Percentiles rank a stretch among this genome's conserved stretches.
Evolutionary conservation across 1,140 invertebrate genomes (phyloP).

Genomic region (Drosophila mayri): DNA sequence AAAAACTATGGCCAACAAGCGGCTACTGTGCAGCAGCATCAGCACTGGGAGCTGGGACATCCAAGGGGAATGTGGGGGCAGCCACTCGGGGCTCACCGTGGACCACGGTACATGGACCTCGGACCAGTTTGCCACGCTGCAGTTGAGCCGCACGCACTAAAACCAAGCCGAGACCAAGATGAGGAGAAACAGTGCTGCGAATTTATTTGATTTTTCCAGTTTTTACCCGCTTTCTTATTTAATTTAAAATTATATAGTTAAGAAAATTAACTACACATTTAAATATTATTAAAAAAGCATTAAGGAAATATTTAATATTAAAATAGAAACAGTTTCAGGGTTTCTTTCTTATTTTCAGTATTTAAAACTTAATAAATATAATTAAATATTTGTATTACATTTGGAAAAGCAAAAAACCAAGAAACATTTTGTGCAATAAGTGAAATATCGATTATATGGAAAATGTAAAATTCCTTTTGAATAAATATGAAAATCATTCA

Average conservation of each 20-base stretch:
- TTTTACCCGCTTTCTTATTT: no score
- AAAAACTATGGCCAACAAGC: slow-evolving; percentile 56
- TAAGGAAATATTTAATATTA: neutral
- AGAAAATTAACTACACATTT: neutral
- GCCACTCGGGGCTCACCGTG: slow-evolving; percentile 10
- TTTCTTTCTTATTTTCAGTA: neutral
- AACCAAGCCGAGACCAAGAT: slow-evolving; percentile 49
- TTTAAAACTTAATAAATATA: neutral
- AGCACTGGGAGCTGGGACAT: slow-evolving; percentile 1
- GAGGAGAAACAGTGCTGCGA: slow-evolving; percentile 7
- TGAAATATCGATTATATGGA: neutral
- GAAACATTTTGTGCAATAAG: neutral
- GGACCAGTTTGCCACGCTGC: slow-evolving; percentile 76
- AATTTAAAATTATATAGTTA: neutral
- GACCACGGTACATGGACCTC: slow-evolving; percentile 43
- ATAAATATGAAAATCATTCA: neutral
- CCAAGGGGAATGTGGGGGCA: neutral
- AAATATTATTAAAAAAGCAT: neutral
- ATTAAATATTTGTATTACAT: neutral
- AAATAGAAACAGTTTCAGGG: neutral
- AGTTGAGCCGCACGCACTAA: slow-evolving; percentile 76
- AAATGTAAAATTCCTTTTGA: neutral
- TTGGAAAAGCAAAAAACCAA: neutral
- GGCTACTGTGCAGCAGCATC: slow-evolving; percentile 42
- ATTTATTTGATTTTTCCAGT: neutral